Percentiles rank a stretch among this genome's conserved stretches.
Evolutionary conservation across 2,113 vertebrate species (phyloP).

Genomic region (Seriola quinqueradiata): DNA sequence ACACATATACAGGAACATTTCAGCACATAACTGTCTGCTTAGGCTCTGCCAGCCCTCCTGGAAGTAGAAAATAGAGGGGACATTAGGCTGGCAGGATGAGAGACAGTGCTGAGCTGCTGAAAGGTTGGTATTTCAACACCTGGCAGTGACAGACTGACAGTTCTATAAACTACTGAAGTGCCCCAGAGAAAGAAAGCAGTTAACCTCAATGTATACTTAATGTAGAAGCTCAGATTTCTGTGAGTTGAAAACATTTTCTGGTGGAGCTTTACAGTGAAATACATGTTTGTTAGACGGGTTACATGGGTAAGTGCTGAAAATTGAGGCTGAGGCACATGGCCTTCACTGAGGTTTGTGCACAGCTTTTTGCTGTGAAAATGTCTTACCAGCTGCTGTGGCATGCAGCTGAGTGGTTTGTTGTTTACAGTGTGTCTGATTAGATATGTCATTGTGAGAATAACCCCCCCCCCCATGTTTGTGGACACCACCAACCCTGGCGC

Average conservation of each 20-base stretch:
- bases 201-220: constrained; percentile 25
- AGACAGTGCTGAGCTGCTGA: constrained; percentile 35
- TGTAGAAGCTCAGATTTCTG: constrained; percentile 17
- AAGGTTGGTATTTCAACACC: constrained; percentile 38
- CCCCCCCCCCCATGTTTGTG: constrained; percentile 2
- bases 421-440: constrained; percentile 27
- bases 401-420: constrained; percentile 19
- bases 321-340: background rate
- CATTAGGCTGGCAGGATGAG: constrained; percentile 15
- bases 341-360: background rate
- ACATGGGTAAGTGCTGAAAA: background rate
- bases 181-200: constrained; percentile 28
- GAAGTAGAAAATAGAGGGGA: constrained; percentile 17
- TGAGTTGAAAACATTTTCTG: constrained; percentile 4
- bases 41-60: constrained; percentile 2
- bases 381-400: constrained; percentile 6
- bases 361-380: background rate
- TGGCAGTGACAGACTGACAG: constrained; percentile 35
- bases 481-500: background rate
- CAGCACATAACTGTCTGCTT: background rate
- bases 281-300: background rate
- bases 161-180: constrained; percentile 28
- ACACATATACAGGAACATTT: background rate
- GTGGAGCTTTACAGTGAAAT: background rate
- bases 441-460: constrained; percentile 15